Conservation (phyloP, 2,113 vertebrate species). For the Reinhardtius hippoglossoides region DNA sequence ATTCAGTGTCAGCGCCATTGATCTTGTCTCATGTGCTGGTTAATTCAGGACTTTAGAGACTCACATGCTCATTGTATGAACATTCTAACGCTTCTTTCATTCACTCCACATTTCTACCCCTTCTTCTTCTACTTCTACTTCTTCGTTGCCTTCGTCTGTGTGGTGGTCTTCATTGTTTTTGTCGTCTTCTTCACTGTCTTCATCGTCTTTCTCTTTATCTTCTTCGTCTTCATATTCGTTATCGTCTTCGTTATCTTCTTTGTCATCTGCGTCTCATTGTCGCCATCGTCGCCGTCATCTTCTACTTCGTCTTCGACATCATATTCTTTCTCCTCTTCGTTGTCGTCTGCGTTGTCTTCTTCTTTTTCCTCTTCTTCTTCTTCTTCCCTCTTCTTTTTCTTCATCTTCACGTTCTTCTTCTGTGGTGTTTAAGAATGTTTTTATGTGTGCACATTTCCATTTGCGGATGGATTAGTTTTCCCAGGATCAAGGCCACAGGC, state of each 20-base stretch:
- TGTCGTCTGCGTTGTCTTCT: not conserved
- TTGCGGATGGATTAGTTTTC: conserved; percentile 31
- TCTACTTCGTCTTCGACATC: too few relatives aligned
- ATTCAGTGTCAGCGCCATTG: conserved; percentile 55
- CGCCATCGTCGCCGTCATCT: too few relatives aligned
- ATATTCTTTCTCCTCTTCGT: not conserved
- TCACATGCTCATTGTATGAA: conserved; percentile 21
- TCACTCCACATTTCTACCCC: conserved; percentile 18
- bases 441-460: conserved; percentile 42
- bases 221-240: not conserved
- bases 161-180: not conserved
- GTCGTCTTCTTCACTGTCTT: not conserved
- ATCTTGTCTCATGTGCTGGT: conserved; percentile 60
- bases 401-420: not conserved
- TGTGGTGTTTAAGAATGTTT: conserved; percentile 21
- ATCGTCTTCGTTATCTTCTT: not conserved
- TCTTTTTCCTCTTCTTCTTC: not conserved
- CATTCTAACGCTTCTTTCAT: conserved; percentile 18
- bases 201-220: too few relatives aligned
- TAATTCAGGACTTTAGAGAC: conserved; percentile 44
- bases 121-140: not conserved
- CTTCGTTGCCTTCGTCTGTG: too few relatives aligned
- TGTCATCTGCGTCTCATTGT: too few relatives aligned
- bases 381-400: not conserved
- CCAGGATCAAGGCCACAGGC: conserved; percentile 31